Evolutionary conservation across 2,113 vertebrate species (phyloP), one percentile per base, ranked within the genome.

Genomic region (Gavia stellata): DNA sequence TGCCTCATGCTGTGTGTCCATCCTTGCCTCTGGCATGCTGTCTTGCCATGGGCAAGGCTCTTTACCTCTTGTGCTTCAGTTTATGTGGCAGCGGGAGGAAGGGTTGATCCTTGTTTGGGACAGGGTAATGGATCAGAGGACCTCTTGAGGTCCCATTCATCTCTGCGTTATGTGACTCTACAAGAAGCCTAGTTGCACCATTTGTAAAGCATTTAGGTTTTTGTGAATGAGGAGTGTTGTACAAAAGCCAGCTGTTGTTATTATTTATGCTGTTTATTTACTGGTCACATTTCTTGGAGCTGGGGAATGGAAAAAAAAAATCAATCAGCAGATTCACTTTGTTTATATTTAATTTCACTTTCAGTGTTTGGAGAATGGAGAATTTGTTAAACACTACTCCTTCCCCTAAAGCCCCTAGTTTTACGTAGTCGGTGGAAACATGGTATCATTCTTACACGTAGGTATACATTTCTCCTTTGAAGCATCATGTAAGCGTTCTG

Each of bases 221-320:
- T 84, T 88, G 68, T 91, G 83, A 86, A 72, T 65, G 80, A 81
- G 38, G n/a, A 86, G 33, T 17, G 52, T 47, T 86, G 77, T 61
- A 92, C 68, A 71, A 81, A 95, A 91, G 47, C 79, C 94, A 96
- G 86, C 83, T 96, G 96, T 65, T 93, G 88, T 86, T 83, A 71
- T 88, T 92, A 82, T 87, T 95, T 94, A 38, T 88, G 66, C 66
- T 87, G 12, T 84, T 89, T 77, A 56, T 85, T 96, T 97, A 85
- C 94, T 90, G 89, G 92, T 70, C 81, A 65, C 86, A 79, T 87
- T 84, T 89, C 53, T 94, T 15, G 3, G 49, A 77, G 40, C 62
- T 82, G 58, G 24, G 66, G 65, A 71, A 77, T 58, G 62, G 36
- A 7, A 62, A 50, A 84, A 92, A 89, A 55, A 77, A 66, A 49